phyloP scores from a whole-genome alignment of 2,888 invertebrate species.

The Leptinotarsa rubiginosa region DNA sequence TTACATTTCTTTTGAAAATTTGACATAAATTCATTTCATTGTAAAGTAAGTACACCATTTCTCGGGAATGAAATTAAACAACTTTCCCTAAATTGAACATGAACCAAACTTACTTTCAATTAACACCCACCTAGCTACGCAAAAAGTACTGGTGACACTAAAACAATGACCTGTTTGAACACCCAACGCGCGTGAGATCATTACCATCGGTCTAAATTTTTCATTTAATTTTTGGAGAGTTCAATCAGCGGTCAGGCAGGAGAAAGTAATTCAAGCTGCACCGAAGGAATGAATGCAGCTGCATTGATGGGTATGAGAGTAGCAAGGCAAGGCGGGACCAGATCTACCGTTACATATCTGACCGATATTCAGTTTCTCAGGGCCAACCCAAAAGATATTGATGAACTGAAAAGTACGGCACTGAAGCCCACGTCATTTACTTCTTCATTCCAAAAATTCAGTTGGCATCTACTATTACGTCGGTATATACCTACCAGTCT shows the following conservation, averaged over 20 bases:
- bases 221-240: neutral
- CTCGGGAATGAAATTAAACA: neutral
- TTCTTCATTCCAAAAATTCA: too few relatives aligned
- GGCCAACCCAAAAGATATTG: neutral
- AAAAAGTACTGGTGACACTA: neutral
- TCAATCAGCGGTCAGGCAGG: neutral
- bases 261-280: slow-evolving; percentile 6
- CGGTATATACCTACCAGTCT: too few relatives aligned
- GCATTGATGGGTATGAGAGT: neutral
- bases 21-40: neutral
- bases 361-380: neutral
- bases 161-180: slow-evolving; percentile 1
- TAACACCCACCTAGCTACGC: neutral
- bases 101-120: neutral
- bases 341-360: slow-evolving; percentile 2
- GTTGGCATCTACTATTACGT: too few relatives aligned
- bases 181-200: neutral
- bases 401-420: neutral
- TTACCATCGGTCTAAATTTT: neutral
- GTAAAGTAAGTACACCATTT: neutral
- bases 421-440: too few relatives aligned
- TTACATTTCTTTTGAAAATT: neutral
- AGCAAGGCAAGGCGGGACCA: neutral
- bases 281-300: neutral
- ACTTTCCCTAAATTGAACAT: neutral